phyloP scores from a whole-genome alignment of 2,113 vertebrate genomes.

The Montifringilla adamsi region DNA sequence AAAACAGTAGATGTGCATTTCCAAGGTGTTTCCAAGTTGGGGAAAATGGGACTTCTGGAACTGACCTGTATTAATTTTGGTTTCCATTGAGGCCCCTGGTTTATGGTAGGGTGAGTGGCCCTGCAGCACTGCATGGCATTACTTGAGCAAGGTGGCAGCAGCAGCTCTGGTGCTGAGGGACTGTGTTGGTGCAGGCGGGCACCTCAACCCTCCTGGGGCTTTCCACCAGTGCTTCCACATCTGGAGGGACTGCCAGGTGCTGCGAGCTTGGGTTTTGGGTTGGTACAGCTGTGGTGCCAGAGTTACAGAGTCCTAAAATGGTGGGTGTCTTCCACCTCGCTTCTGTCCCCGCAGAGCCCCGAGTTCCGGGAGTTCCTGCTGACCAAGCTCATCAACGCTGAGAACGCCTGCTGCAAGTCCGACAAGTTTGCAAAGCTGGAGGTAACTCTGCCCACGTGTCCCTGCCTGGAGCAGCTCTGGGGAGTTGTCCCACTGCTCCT shows the following conservation, averaged over 20 bases:
- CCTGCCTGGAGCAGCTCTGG: not conserved
- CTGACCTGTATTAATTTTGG: not conserved
- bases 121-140: rapidly evolving
- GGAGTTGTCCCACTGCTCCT: not conserved
- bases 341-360: conserved; percentile 70
- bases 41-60: not conserved
- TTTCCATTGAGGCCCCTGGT: not conserved
- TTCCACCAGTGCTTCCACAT: not conserved
- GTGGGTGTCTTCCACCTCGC: not conserved
- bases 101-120: not conserved
- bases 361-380: conserved; percentile 95
- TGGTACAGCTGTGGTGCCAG: not conserved
- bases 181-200: not conserved
- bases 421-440: conserved; percentile 94
- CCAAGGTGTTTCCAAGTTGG: not conserved
- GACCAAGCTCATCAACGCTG: conserved; percentile 93
- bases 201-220: not conserved
- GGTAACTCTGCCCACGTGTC: conserved; percentile 62
- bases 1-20: rapidly evolving
- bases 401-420: conserved; percentile 91
- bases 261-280: not conserved
- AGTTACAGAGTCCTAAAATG: rapidly evolving
- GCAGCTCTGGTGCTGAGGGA: not conserved
- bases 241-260: not conserved
- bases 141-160: rapidly evolving